Conservation (phyloP, 1,140 invertebrate genomes). For the Phthorimaea operculella region DNA sequence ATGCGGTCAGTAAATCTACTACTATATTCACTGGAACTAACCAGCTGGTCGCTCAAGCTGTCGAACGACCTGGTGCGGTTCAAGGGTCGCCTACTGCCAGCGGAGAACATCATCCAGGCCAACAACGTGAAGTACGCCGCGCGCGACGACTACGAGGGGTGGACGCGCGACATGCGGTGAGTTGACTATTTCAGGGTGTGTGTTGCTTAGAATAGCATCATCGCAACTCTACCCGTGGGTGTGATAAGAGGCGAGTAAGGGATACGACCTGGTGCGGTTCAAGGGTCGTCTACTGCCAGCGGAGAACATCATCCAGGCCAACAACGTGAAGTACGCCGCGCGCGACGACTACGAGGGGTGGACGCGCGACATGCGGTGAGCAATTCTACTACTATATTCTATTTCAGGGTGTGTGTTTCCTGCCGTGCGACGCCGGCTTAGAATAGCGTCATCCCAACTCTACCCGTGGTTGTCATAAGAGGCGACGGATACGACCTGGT, state of each 20-base stretch:
- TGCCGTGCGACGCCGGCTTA: no score
- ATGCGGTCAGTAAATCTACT: constrained; percentile 64
- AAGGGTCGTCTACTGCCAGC: constrained; percentile 67
- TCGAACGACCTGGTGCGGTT: constrained; percentile 69
- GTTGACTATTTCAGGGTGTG: no score
- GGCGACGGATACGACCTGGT: constrained; percentile 69
- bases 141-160: constrained; percentile 69
- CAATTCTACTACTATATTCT: no score
- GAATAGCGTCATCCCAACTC: no score
- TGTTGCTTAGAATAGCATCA: no score
- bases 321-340: constrained; percentile 39
- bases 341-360: constrained; percentile 71
- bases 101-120: constrained; percentile 69
- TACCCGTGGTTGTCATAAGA: no score
- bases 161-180: constrained; percentile 74
- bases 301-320: constrained; percentile 69
- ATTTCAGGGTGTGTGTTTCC: no score
- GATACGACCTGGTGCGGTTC: constrained; percentile 71
- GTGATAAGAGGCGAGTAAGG: no score
- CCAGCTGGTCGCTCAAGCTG: constrained; percentile 55
- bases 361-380: constrained; percentile 70
- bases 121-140: constrained; percentile 40
- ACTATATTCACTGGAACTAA: no score
- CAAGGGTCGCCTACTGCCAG: constrained; percentile 67
- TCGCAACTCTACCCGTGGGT: no score